Conservation (phyloP, 2,888 invertebrate species). For the Eilema depressum region DNA sequence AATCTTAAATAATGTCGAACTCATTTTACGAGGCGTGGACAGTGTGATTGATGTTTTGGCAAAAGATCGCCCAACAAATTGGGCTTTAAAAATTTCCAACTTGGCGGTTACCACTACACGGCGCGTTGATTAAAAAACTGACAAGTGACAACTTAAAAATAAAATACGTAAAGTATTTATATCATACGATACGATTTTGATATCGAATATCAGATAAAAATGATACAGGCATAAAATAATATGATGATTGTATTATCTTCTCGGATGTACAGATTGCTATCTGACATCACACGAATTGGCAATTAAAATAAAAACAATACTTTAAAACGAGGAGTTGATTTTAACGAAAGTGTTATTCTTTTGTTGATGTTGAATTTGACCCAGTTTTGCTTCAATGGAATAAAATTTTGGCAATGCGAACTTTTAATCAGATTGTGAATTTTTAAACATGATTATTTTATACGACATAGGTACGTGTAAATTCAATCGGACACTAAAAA, state of each 20-base stretch:
- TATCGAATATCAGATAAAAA: constrained; percentile 9
- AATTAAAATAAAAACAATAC: background rate
- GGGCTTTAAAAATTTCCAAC: constrained; percentile 40
- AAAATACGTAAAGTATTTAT: constrained; percentile 21
- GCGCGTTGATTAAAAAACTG: constrained; percentile 47
- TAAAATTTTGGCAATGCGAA: background rate
- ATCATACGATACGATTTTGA: constrained; percentile 3
- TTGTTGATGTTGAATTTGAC: background rate
- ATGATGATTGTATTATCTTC: background rate
- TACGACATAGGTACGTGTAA: background rate
- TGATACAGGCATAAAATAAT: constrained; percentile 3
- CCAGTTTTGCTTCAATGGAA: background rate
- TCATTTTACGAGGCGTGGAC: constrained; percentile 47
- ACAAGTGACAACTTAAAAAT: constrained; percentile 46
- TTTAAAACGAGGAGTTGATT: background rate
- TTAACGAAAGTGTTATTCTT: background rate
- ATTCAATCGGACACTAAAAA: too few relatives aligned
- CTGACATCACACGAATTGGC: background rate
- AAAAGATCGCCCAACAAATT: constrained; percentile 43
- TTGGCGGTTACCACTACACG: constrained; percentile 31
- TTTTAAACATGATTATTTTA: background rate
- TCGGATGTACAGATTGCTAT: constrained; percentile 4
- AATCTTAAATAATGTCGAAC: constrained; percentile 36
- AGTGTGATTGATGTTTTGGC: constrained; percentile 57
- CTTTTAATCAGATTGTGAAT: background rate